Base-by-base conservation (phyloP, 2,888 invertebrate species). In the Apoda limacodes region DNA sequence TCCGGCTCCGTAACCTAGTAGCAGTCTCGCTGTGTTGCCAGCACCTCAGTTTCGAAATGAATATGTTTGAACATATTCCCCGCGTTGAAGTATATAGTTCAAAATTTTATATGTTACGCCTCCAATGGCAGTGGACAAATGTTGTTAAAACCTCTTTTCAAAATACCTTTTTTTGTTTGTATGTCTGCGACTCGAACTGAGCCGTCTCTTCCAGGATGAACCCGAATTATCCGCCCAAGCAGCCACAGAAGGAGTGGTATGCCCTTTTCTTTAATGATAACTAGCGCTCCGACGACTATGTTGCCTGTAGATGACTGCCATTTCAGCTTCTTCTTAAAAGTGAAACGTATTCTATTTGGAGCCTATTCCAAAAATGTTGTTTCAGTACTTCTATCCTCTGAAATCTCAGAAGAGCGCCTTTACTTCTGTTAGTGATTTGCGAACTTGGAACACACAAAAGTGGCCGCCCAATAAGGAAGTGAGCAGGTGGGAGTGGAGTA, bases 221-320 rank as follows among this genome's bases (percentile, higher is more conserved):
- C 9, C n/a, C 3, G 5, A 5, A 9, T 25, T 4, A 25, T 14
- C 2, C 25, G 25, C n/a, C 14, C 25, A 4, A 13, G 14, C 9
- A 15, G 15, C 25, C 25, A 25, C 3, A 9, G 3, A 9, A 25
- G 14, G 4, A 15, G 25, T 11, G n/a, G 9, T 4, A 14, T 3
- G n/a, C 15, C n/a, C 10, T 25, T 15, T 15, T 25, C 25, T 15
- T 25, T 25, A 5, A 25, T 14, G 14, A 25, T 9, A 13, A 25
- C 25, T 7, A 25, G 6, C 2, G 13, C 9, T 7, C 25, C 25
- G 5, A 14, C 3, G 5, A 9, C 2, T 13, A 4, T n/a, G 13
- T 5, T 5, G 13, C 2, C 3, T 3, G 10, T 3, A 9, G 11
- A 6, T 10, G 3, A 11, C 5, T 5, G 13, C 25, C 25, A 25